Evolutionary conservation across 2,113 vertebrate species (phyloP).

Genomic region (Chlamydotis undulata): DNA sequence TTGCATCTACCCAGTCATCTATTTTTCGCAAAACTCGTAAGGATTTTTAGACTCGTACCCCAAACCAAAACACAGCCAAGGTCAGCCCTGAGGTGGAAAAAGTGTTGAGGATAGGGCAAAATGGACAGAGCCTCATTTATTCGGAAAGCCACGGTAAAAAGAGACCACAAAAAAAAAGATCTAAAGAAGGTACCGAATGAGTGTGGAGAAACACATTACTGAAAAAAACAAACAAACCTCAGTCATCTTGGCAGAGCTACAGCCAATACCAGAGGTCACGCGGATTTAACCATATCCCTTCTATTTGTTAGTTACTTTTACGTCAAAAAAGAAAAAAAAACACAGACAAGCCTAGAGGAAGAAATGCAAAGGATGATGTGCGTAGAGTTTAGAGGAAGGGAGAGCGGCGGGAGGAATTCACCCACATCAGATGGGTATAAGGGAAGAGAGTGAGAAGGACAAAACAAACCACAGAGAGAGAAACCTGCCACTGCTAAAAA

Average conservation of each 20-base stretch:
- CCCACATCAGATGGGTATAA: neutral
- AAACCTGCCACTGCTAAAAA: neutral
- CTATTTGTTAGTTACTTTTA: neutral
- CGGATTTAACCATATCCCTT: neutral
- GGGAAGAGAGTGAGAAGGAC: neutral
- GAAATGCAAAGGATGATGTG: neutral
- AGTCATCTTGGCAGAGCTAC: neutral
- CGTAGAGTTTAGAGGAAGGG: neutral
- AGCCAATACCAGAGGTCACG: neutral
- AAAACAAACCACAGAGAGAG: neutral
- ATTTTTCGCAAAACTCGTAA: neutral
- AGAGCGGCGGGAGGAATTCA: neutral
- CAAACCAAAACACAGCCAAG: neutral
- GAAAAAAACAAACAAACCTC: conserved; percentile 18
- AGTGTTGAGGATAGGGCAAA: neutral
- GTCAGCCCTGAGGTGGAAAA: neutral
- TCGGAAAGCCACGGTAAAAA: neutral
- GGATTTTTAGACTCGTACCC: neutral
- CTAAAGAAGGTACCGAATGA: neutral
- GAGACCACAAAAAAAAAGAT: neutral
- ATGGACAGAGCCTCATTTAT: neutral
- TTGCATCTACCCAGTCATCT: neutral
- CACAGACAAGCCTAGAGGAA: neutral
- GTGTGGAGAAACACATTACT: neutral
- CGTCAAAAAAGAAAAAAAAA: neutral